These are phyloP conservation scores for Rhagium mordax DNA, from an alignment of 2,888 invertebrate species.

Conservation along the genomic window DNA sequence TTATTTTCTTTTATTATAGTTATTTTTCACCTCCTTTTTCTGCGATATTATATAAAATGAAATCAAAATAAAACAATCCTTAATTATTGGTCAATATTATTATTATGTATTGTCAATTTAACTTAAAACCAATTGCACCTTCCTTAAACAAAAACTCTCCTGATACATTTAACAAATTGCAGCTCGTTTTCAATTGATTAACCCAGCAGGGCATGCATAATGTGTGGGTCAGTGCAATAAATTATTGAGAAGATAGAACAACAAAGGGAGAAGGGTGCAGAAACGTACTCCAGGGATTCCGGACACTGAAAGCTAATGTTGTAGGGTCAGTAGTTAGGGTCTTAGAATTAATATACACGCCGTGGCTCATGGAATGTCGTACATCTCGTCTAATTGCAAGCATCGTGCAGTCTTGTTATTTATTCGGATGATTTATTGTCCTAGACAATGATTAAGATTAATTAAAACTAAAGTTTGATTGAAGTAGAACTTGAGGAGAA, in stretches of 20 bases:
- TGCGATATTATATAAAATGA: no score
- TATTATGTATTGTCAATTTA: no score
- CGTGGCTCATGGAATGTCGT: slow-evolving; percentile 60
- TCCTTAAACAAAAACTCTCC: slow-evolving; percentile 21
- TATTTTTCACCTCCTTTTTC: no score
- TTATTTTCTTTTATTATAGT: no score
- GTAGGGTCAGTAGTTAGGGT: slow-evolving; percentile 63
- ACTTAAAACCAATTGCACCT: no score
- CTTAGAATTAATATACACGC: slow-evolving; percentile 65
- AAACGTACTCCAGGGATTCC: slow-evolving; percentile 55
- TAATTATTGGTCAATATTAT: no score
- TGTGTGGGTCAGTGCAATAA: slow-evolving; percentile 55
- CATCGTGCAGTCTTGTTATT: slow-evolving; percentile 26
- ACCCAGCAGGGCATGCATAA: slow-evolving; percentile 51
- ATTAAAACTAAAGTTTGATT: no score
- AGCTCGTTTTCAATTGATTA: slow-evolving; percentile 53
- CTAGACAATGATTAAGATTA: background rate
- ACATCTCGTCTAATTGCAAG: slow-evolving; percentile 65
- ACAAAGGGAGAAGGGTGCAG: slow-evolving; percentile 48
- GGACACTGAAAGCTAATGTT: slow-evolving; percentile 58
- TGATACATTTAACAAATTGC: slow-evolving; percentile 18
- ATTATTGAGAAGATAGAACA: slow-evolving; percentile 55
- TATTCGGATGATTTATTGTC: slow-evolving; percentile 21
- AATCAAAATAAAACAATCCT: no score
- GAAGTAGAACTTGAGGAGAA: no score